Evolutionary conservation across 2,113 vertebrate species (phyloP).

Genomic region (Perca schrenkii): DNA sequence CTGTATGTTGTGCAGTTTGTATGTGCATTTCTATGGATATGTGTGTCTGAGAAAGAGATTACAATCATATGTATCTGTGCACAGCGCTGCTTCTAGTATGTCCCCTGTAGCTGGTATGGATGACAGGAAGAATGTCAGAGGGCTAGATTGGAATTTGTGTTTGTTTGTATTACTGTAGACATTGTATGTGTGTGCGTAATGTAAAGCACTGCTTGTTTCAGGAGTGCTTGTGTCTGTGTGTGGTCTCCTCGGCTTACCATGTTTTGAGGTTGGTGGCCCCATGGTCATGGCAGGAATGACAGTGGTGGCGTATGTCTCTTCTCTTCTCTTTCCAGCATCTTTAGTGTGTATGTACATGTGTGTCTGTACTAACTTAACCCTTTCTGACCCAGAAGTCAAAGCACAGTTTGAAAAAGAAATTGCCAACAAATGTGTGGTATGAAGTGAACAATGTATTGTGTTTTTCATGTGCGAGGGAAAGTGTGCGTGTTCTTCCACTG

Average conservation of each 20-base stretch:
- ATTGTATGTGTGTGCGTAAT: slow-evolving; percentile 8
- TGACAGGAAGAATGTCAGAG: slow-evolving; percentile 7
- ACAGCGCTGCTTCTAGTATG: background rate
- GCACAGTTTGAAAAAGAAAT: background rate
- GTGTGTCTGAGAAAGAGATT: slow-evolving; percentile 23
- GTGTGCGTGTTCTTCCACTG: background rate
- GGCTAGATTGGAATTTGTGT: background rate
- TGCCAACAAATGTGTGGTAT: no score
- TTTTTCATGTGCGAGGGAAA: background rate
- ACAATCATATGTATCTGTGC: background rate
- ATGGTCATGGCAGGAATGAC: slow-evolving; percentile 42
- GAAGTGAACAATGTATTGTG: background rate
- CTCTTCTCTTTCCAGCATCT: background rate
- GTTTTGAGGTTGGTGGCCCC: slow-evolving; percentile 59
- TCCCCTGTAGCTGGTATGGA: background rate
- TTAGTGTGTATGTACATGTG: background rate
- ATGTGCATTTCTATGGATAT: background rate
- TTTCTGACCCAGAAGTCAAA: slow-evolving; percentile 16
- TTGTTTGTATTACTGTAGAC: slow-evolving; percentile 22
- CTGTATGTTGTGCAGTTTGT: slow-evolving; percentile 1
- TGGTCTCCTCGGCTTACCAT: slow-evolving; percentile 65
- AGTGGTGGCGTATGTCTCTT: slow-evolving; percentile 23
- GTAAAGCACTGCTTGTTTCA: slow-evolving; percentile 36
- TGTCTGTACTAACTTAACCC: background rate
- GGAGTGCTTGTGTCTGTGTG: slow-evolving; percentile 53